Evolutionary conservation across 2,113 vertebrate genomes (phyloP).

Genomic region (Eidolon helvum): DNA sequence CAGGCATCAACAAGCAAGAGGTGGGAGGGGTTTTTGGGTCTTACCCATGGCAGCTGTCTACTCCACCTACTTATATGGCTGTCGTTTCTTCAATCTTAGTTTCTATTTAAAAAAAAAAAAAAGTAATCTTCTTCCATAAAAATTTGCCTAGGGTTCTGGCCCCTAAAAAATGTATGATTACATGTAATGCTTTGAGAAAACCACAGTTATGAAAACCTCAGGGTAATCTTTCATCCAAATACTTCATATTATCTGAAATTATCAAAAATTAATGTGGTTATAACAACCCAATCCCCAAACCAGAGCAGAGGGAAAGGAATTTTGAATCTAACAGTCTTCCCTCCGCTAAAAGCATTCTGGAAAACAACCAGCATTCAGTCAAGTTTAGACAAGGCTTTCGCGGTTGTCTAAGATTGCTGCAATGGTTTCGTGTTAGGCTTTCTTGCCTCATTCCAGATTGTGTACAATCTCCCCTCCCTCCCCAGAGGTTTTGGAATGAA

Average conservation of each 20-base stretch:
- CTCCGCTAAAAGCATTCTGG: slow-evolving; percentile 28
- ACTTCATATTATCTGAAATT: slow-evolving; percentile 27
- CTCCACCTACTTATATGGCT: background rate
- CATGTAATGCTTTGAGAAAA: slow-evolving; percentile 38
- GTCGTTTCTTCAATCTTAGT: background rate
- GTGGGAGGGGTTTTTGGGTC: background rate
- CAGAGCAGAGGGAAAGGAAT: background rate
- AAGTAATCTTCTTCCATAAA: slow-evolving; percentile 7
- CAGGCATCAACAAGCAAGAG: background rate
- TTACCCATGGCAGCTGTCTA: background rate
- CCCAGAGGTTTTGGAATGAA: slow-evolving; percentile 58
- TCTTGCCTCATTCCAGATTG: slow-evolving; percentile 49
- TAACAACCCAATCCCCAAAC: background rate
- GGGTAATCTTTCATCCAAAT: background rate
- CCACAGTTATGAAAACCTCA: slow-evolving; percentile 15
- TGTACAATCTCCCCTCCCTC: slow-evolving; percentile 49
- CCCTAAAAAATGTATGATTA: background rate
- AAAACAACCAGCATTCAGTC: slow-evolving; percentile 18
- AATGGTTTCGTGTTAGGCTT: background rate
- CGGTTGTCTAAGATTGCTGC: background rate
- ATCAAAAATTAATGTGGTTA: slow-evolving; percentile 15
- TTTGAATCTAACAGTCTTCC: background rate
- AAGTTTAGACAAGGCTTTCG: slow-evolving; percentile 32
- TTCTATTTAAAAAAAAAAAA: background rate
- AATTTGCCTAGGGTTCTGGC: slow-evolving; percentile 5